Evolutionary conservation across 2,888 invertebrate genomes (phyloP).

Genomic region (Lepeophtheirus nordmannii): DNA sequence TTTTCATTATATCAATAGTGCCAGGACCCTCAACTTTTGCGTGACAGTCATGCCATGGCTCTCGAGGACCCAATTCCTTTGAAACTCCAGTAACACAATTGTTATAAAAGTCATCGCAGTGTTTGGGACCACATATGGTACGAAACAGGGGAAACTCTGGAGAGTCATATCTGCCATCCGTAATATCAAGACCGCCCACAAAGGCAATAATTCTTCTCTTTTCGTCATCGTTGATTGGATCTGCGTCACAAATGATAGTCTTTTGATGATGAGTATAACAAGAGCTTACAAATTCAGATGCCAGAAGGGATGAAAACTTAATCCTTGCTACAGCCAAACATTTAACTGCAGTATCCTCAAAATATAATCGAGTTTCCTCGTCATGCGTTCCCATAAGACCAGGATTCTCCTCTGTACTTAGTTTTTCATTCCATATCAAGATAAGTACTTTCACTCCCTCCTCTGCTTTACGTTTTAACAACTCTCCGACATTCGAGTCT

Average conservation of each 20-base stretch:
- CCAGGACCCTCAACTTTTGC: slow-evolving; percentile 27
- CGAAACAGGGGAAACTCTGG: slow-evolving; percentile 28
- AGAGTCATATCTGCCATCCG: slow-evolving; percentile 28
- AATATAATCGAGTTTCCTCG: slow-evolving; percentile 28
- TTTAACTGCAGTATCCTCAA: slow-evolving; percentile 28
- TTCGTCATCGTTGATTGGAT: slow-evolving; percentile 25
- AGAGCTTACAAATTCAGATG: slow-evolving; percentile 27
- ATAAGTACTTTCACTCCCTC: slow-evolving; percentile 28
- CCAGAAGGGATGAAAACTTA: slow-evolving; percentile 22
- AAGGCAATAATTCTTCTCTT: slow-evolving; percentile 27
- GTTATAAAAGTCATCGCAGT: slow-evolving; percentile 28
- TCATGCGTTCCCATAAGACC: slow-evolving; percentile 29
- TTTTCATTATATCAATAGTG: slow-evolving; percentile 27
- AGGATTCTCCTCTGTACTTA: slow-evolving; percentile 27
- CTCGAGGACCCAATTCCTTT: slow-evolving; percentile 26
- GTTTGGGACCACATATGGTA: slow-evolving; percentile 25
- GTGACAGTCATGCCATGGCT: slow-evolving; percentile 29
- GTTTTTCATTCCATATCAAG: slow-evolving; percentile 28
- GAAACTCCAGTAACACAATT: slow-evolving; percentile 26
- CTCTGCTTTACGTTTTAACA: slow-evolving; percentile 27
- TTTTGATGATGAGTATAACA: slow-evolving; percentile 29
- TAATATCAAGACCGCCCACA: slow-evolving; percentile 28
- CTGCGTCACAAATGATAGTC: slow-evolving; percentile 28
- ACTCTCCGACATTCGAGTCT: slow-evolving; percentile 27
- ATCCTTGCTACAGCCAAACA: slow-evolving; percentile 27